Evolutionary conservation across 2,888 invertebrate genomes (phyloP).

Genomic region (Dicycla oo): DNA sequence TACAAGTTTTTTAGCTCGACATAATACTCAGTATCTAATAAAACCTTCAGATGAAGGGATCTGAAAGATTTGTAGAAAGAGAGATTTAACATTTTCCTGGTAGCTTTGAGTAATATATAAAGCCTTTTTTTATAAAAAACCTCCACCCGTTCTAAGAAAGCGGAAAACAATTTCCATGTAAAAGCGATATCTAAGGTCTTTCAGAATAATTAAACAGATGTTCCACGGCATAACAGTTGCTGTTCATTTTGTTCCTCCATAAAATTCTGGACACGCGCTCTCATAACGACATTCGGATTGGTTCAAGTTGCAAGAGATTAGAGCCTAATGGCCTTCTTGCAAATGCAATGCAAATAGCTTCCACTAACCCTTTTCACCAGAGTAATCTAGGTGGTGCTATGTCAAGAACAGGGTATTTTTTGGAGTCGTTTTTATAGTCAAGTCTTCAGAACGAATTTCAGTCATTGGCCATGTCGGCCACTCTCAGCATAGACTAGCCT

Average conservation of each 20-base stretch:
- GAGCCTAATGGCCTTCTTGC: neutral
- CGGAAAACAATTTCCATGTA: conserved; percentile 54
- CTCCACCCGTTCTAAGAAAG: conserved; percentile 26
- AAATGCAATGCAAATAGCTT: neutral
- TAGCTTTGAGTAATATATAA: conserved; percentile 22
- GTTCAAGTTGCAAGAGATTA: conserved; percentile 57
- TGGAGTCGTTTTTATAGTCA: neutral
- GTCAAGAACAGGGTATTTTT: neutral
- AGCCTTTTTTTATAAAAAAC: conserved; percentile 24
- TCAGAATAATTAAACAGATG: conserved; percentile 83
- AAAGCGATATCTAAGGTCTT: conserved; percentile 72
- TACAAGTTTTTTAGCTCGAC: neutral
- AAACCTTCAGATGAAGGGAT: conserved; percentile 8
- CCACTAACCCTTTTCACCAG: neutral
- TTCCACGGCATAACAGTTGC: conserved; percentile 77
- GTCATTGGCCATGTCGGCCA: neutral
- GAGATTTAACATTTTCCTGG: neutral
- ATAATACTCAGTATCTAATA: neutral
- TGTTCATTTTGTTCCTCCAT: conserved; percentile 80
- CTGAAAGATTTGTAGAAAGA: neutral
- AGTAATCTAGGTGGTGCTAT: neutral
- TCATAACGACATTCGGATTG: conserved; percentile 71
- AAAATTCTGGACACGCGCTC: conserved; percentile 85
- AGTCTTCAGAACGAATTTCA: neutral
- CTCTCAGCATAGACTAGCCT: neutral